Percentiles rank a stretch among this genome's conserved stretches.
These are phyloP conservation scores for Helobdella robusta DNA, from an alignment of 2,888 invertebrate genomes.

Conservation along the genomic window DNA sequence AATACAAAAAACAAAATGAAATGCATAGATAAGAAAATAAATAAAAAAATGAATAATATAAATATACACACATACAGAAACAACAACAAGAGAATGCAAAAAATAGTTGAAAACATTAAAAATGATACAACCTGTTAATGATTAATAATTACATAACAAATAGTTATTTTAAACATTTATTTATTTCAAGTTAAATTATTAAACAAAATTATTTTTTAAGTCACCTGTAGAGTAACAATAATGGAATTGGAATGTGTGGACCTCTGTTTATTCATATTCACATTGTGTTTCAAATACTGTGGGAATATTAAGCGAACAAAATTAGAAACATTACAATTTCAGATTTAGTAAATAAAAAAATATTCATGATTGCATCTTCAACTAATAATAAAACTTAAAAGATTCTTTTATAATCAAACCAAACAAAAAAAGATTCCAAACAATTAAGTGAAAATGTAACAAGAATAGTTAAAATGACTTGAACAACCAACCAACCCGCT, in stretches of 20 bases:
- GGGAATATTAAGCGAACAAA: no score
- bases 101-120: background rate
- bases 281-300: constrained; percentile 10
- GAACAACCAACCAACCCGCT: constrained; percentile 15
- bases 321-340: no score
- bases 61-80: background rate
- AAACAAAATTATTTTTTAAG: no score
- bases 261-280: constrained; percentile 5
- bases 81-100: background rate
- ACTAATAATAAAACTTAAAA: no score
- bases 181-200: background rate
- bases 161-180: background rate
- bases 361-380: no score
- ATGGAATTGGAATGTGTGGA: constrained; percentile 18
- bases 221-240: constrained; percentile 20
- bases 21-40: no score
- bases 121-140: background rate
- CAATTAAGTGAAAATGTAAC: no score
- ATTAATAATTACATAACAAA: background rate
- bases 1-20: no score
- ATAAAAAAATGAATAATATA: background rate
- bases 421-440: no score
- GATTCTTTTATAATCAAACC: no score
- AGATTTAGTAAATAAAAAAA: no score
- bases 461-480: no score